A percentile compares a stretch with the other conserved stretches of the same genome.
phyloP scores from a whole-genome alignment of 2,113 vertebrate species.

The Agelaius tricolor region DNA sequence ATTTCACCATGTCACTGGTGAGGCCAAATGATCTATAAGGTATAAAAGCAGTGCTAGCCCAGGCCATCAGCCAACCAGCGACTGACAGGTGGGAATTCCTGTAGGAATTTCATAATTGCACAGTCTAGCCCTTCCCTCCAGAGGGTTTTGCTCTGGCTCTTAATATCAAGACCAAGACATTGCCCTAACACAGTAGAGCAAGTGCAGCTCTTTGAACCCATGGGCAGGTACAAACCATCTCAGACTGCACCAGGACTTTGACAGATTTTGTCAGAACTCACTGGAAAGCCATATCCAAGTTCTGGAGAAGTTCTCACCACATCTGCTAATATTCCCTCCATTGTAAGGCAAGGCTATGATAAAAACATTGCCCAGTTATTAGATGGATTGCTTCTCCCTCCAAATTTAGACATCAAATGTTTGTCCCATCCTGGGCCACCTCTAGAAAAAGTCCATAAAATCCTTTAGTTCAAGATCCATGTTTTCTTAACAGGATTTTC shows the following conservation, averaged over 20 bases:
- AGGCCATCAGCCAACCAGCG: neutral
- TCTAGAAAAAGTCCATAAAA: neutral
- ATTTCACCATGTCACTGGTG: neutral
- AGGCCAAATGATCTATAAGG: neutral
- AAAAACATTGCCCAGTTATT: neutral
- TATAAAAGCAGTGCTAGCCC: neutral
- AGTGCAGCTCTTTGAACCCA: neutral
- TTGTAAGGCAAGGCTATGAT: neutral
- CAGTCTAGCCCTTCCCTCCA: fast-evolving
- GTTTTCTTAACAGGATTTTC: neutral
- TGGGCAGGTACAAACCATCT: neutral
- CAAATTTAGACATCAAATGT: neutral
- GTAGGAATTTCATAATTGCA: neutral
- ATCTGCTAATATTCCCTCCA: neutral
- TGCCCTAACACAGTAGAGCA: neutral
- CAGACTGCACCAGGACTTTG: neutral
- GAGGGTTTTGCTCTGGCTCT: neutral
- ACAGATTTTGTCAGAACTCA: neutral
- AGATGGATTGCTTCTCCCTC: neutral
- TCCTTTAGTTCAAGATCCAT: neutral
- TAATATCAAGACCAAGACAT: neutral
- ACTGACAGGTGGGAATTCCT: neutral
- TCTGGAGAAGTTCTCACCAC: neutral
- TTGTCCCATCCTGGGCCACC: neutral
- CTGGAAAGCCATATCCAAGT: neutral